Evolutionary conservation across 1,140 invertebrate species (phyloP).

Genomic region (Bombus balteatus): DNA sequence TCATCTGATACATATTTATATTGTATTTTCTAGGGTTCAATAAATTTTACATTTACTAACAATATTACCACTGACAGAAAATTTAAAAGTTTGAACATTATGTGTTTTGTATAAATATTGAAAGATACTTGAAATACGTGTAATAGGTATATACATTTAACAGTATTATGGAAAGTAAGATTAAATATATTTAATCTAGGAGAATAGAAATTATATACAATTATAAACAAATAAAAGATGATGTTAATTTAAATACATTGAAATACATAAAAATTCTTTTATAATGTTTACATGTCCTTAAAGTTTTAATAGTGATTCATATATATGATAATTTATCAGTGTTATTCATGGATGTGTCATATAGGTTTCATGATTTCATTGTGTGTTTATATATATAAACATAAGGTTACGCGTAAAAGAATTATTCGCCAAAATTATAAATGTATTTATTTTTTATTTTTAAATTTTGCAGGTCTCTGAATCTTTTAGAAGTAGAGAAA

Average conservation of each 20-base stretch:
- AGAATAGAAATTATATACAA: not conserved
- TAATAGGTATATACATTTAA: not conserved
- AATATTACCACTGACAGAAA: slow-evolving; percentile 6
- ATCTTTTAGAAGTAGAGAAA: not conserved
- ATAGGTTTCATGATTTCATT: not conserved
- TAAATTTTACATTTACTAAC: not conserved
- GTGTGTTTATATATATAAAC: not conserved
- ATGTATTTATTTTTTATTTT: not conserved
- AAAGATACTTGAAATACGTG: not conserved
- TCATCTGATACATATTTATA: not conserved
- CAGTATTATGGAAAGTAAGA: not conserved
- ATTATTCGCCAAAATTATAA: not conserved
- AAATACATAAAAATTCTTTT: not conserved
- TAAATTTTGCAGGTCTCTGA: not conserved
- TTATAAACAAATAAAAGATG: not conserved
- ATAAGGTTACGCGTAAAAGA: not conserved
- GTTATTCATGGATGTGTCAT: not conserved
- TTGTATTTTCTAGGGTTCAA: not conserved
- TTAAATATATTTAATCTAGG: not conserved
- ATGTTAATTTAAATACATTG: not conserved
- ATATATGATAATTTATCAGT: not conserved
- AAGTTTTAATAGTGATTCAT: not conserved
- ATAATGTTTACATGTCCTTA: not conserved
- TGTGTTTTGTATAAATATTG: not conserved
- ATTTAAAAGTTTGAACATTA: not conserved